These are phyloP conservation scores for Leucophenga varia DNA, from an alignment of 1,140 invertebrate species.

Conservation along the genomic window DNA sequence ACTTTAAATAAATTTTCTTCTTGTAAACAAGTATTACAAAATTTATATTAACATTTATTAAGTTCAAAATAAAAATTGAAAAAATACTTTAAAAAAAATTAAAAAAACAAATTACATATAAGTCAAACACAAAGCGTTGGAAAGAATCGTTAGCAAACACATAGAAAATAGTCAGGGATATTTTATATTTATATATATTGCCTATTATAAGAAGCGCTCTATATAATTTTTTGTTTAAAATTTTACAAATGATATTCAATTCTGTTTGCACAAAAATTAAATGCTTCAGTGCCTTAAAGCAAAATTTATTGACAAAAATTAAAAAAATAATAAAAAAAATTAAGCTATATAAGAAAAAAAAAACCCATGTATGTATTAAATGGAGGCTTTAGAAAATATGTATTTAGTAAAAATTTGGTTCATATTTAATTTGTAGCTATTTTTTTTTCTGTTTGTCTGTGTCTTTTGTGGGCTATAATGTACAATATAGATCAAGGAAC, in stretches of 20 bases:
- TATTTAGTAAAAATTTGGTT: no score
- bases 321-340: conserved; percentile 19
- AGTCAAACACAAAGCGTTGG: neutral
- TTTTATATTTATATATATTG: conserved; percentile 47
- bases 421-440: no score
- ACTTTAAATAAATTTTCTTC: neutral
- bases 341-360: conserved; percentile 4
- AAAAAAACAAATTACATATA: neutral
- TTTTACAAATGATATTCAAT: conserved; percentile 16
- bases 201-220: conserved; percentile 28
- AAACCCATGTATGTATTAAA: no score
- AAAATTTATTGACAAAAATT: conserved; percentile 17
- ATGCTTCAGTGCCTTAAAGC: conserved; percentile 54
- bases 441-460: no score
- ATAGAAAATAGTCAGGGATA: conserved; percentile 47
- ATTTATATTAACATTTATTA: neutral
- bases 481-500: no score
- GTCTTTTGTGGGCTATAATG: no score
- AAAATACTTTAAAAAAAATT: no score
- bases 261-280: conserved; percentile 50
- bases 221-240: conserved; percentile 30
- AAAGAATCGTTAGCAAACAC: neutral
- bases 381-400: no score
- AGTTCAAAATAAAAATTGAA: conserved; percentile 2
- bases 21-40: conserved; percentile 3